Conservation (phyloP, 2,113 vertebrate species). For the Anas platyrhynchos region DNA sequence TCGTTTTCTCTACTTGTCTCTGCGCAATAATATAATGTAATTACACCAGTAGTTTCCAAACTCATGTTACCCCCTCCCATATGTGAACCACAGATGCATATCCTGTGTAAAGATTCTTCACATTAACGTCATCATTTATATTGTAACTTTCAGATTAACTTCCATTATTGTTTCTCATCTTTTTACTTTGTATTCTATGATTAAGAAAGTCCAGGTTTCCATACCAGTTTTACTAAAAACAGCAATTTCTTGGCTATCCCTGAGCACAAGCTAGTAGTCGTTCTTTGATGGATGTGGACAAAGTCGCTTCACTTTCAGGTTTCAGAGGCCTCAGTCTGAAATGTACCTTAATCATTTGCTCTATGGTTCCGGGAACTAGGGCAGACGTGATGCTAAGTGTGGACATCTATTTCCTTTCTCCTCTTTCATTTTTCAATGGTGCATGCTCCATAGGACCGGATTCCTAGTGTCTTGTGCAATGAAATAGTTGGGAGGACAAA, state of each 20-base stretch:
- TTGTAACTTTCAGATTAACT: not conserved
- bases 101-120: not conserved
- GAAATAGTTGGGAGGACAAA: not conserved
- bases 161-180: not conserved
- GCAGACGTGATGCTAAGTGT: no score
- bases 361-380: not conserved
- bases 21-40: not conserved
- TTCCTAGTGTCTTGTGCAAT: not conserved
- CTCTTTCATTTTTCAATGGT: not conserved
- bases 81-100: not conserved
- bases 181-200: not conserved
- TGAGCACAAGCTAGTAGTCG: not conserved
- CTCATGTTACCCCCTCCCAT: not conserved
- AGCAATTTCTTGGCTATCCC: not conserved
- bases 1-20: not conserved
- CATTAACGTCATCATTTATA: not conserved
- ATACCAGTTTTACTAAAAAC: not conserved
- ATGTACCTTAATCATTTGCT: not conserved
- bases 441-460: not conserved
- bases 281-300: not conserved
- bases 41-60: not conserved
- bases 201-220: not conserved
- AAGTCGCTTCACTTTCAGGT: not conserved
- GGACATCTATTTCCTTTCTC: not conserved
- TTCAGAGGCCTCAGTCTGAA: not conserved